A percentile compares a stretch with the other conserved stretches of the same genome.
phyloP scores from a whole-genome alignment of 1,140 invertebrate genomes.

The Drosophila sturtevanti region DNA sequence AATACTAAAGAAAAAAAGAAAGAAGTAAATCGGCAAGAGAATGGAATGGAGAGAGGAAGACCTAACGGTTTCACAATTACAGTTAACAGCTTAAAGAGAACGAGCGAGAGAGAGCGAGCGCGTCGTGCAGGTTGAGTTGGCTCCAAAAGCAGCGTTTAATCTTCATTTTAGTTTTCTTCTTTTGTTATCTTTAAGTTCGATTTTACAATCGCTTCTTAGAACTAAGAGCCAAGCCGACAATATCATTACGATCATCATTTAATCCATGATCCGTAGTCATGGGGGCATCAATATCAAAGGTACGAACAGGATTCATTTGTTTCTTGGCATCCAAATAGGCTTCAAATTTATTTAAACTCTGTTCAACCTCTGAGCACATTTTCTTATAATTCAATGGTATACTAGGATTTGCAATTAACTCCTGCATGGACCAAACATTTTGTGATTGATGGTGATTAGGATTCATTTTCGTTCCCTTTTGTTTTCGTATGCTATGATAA shows the following conservation, averaged over 20 bases:
- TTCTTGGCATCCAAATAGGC: constrained; percentile 72
- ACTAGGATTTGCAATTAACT: constrained; percentile 71
- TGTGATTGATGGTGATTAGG: constrained; percentile 38
- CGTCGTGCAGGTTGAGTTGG: constrained; percentile 13
- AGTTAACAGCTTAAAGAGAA: not conserved
- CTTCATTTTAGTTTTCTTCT: not conserved
- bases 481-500: not conserved
- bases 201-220: constrained; percentile 68
- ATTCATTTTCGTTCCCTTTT: not conserved
- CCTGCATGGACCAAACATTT: constrained; percentile 77
- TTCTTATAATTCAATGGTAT: constrained; percentile 81
- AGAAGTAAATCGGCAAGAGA: not conserved
- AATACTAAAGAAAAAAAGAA: not conserved
- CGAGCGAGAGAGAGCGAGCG: not conserved
- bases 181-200: too few species aligned
- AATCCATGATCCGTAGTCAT: constrained; percentile 8
- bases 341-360: constrained; percentile 74
- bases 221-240: constrained; percentile 54
- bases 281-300: constrained; percentile 77
- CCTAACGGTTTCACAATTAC: not conserved
- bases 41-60: not conserved
- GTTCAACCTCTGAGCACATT: constrained; percentile 80
- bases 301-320: constrained; percentile 51
- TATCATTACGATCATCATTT: not conserved
- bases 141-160: not conserved